Evolutionary conservation across 2,888 invertebrate genomes (phyloP), one percentile per base, ranked within the genome.

Genomic region (Nowickia ferox): DNA sequence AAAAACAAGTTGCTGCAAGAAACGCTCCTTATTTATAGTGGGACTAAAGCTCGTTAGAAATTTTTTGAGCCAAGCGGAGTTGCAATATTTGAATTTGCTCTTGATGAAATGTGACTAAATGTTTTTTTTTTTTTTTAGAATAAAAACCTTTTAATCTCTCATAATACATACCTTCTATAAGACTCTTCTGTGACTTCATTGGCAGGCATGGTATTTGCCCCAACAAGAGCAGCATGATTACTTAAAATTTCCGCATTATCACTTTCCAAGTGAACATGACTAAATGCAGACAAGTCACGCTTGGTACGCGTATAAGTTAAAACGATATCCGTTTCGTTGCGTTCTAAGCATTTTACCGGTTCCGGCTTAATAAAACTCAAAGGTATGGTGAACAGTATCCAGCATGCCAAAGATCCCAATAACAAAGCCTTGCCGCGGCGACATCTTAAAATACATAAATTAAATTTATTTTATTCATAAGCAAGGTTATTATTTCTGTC

Each of bases 361-460:
- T 97, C 96, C 0, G 99, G 99, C 91, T 98, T 97, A 88, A 99
- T 97, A 93, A 98, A 98, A 85, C 98, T 98, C 89, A 99, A 93
- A 1, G 98, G 98, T 89, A 99, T 94, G 59, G 99, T 99, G 94
- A 99, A 99, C 83, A 98, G 95, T 84, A 99, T 97, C 98, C 99
- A 99, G 84, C 98, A 97, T 61, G 97, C 95, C 72, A 99, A 94
- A 0, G 99, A 98, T 68, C 97, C 97, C 78, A 99, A 93, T 82
- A 99, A 94, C 88, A 99, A 94, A 87, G 97, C 94, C 93, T 97
- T 97, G 10, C 97, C 97, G 91, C 96, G 96, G 90, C 96, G 96
- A 94, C 96, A 97, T 93, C 96, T 95, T 89, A 6, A 59, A 66
- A 15, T 9, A 6, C 44, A 11, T 22, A 53, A 69, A 15, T 46